These are phyloP conservation scores for Dallia pectoralis DNA, from an alignment of 2,797 vertebrate species.

Conservation along the genomic window DNA sequence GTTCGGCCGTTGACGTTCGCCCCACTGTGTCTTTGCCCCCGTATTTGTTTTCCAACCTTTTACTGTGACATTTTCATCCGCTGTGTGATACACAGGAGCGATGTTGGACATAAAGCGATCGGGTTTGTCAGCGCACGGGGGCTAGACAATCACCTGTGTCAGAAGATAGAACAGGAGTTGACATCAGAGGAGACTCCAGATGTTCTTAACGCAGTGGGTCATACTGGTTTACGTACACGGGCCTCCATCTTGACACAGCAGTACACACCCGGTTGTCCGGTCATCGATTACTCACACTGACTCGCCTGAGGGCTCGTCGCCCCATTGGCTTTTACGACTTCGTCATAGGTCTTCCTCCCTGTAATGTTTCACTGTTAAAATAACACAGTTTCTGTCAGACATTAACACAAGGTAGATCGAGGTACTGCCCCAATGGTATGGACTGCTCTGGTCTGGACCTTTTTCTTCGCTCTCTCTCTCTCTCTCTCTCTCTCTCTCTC, in stretches of 20 bases:
- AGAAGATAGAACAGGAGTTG: conserved; percentile 16
- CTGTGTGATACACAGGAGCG: neutral
- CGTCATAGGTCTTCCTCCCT: conserved; percentile 31
- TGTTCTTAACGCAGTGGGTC: neutral
- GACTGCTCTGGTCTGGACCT: conserved; percentile 48
- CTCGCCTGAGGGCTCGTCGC: conserved; percentile 32
- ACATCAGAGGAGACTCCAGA: neutral
- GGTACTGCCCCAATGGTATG: conserved; percentile 53
- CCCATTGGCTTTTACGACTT: conserved; percentile 51
- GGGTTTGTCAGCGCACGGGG: neutral
- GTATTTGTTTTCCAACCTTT: neutral
- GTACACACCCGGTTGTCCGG: neutral
- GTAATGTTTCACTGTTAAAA: conserved; percentile 59
- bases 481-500: neutral
- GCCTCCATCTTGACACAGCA: conserved; percentile 19
- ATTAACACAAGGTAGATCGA: conserved; percentile 12
- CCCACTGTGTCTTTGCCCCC: neutral
- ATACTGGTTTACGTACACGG: conserved; percentile 47
- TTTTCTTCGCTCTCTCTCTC: too few relatives aligned
- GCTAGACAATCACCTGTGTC: neutral
- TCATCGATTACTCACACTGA: conserved; percentile 39
- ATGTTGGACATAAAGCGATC: neutral
- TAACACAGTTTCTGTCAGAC: conserved; percentile 55
- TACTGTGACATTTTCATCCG: neutral
- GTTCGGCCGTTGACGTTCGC: conserved; percentile 15